Base-by-base conservation (phyloP, 2,888 invertebrate species). In the Neoascia interrupta region DNA sequence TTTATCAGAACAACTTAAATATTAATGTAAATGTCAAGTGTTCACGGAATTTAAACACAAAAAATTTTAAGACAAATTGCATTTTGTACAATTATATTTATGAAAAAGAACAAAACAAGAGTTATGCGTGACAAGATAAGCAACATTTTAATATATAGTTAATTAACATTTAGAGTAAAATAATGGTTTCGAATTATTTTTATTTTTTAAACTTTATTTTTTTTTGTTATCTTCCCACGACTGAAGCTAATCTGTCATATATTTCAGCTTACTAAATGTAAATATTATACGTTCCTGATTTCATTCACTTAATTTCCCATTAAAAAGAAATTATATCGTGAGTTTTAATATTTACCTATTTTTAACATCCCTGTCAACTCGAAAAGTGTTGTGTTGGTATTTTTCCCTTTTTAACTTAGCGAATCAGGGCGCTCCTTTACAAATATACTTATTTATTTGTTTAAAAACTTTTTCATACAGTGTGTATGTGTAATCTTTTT, bases 1-100 rank as follows among this genome's bases (percentile, higher is more conserved):
- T 75, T 69, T 49, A 69, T n/a, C n/a, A 36, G 15, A 49, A 39
- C 51, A 63, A 58, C 39, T 34, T 26, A 34, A 26, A 37, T 36
- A 56, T 54, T 16, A 19, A 66, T 54, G 23, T 66, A n/a, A n/a
- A 47, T 47, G 61, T 69, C 53, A 63, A 41, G 43, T 75, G 70
- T 66, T 75, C 19, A 69, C 49, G n/a, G 49, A 49, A 15, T 16
- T 13, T 10, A 23, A 56, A 58, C 4, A 6, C 19, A 34, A 18
- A 47, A 19, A 37, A 36, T 19, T 31, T 15, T 56, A 47, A 56
- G 37, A 47, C 21, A 37, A 56, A 54, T 64, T n/a, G n/a, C n/a
- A n/a, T 69, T 58, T 53, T 51, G 13, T 64, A 64, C 10, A 45
- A 56, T 26, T 18, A 28, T 28, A 16, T 28, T 23, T 6, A 13